phyloP scores from a whole-genome alignment of 2,888 invertebrate genomes.

The Cybosia mesomella region DNA sequence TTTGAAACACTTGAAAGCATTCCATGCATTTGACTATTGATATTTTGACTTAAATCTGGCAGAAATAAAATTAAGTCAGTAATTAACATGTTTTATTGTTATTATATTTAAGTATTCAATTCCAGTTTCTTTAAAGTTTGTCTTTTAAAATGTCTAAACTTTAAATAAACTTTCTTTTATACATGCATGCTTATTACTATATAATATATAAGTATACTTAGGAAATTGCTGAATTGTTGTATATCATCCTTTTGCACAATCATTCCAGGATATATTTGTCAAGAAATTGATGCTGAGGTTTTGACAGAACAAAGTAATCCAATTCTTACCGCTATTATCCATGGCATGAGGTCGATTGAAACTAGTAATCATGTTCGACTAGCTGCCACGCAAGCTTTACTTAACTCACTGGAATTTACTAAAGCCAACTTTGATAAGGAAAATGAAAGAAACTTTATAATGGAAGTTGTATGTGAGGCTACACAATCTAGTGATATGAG shows the following conservation, averaged over 20 bases:
- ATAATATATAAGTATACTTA: no score
- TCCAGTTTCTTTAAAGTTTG: no score
- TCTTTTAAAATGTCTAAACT: not conserved
- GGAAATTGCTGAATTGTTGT: not conserved
- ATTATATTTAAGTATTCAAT: no score
- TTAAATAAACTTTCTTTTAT: not conserved
- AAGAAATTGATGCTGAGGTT: slow-evolving; percentile 98
- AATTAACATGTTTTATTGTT: no score
- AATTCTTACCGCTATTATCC: slow-evolving; percentile 99
- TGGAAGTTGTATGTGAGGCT: slow-evolving; percentile 99
- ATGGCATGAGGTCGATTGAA: slow-evolving; percentile 98
- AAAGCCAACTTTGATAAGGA: slow-evolving; percentile 99
- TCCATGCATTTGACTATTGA: not conserved
- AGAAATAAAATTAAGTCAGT: no score
- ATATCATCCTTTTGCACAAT: not conserved
- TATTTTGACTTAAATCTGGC: not conserved
- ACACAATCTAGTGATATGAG: slow-evolving; percentile 97
- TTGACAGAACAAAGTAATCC: slow-evolving; percentile 97
- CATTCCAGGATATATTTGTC: slow-evolving; percentile 94
- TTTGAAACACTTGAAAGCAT: not conserved
- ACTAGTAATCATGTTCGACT: slow-evolving; percentile 97
- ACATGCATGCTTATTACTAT: no score
- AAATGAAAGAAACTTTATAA: slow-evolving; percentile 98
- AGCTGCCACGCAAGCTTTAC: slow-evolving; percentile 98
- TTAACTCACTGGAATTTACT: slow-evolving; percentile 99